Conservation (phyloP, 1,140 invertebrate species). For the Carposina sasakii region DNA sequence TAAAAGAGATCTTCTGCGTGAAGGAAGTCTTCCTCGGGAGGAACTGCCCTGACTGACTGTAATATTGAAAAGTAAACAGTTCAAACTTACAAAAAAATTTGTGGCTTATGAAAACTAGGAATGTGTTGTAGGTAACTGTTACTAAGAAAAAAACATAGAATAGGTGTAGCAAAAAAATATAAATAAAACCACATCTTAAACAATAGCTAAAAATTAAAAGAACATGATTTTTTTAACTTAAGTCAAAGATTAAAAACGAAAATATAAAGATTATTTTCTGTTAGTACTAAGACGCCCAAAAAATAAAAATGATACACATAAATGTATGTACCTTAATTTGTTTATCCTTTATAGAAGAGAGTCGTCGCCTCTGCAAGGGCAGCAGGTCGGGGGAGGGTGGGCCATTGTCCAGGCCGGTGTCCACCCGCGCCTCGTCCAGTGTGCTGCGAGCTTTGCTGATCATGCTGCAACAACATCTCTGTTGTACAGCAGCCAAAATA, state of each 20-base stretch:
- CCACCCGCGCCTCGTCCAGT: slow-evolving; percentile 37
- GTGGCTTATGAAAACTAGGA: no score
- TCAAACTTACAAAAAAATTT: slow-evolving; percentile 4
- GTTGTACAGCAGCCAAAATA: no score
- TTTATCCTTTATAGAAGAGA: slow-evolving; percentile 66
- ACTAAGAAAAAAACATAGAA: no score
- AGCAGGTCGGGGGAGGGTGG: slow-evolving; percentile 52
- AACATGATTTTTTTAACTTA: no score
- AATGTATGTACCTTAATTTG: slow-evolving; percentile 23
- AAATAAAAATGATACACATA: no score
- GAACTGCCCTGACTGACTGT: no score
- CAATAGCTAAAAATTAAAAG: no score
- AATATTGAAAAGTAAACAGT: slow-evolving; percentile 1
- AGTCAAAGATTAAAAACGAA: no score
- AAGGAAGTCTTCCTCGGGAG: slow-evolving; percentile 64
- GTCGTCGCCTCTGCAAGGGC: slow-evolving; percentile 60
- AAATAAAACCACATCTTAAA: no score
- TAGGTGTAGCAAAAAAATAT: no score
- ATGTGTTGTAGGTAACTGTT: no score
- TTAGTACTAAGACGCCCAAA: not conserved
- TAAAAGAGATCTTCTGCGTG: slow-evolving; percentile 68
- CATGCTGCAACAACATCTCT: slow-evolving; percentile 50
- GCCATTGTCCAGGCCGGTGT: slow-evolving; percentile 46
- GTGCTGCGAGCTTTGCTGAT: slow-evolving; percentile 45
- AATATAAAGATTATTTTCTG: not conserved